Base-by-base conservation (phyloP, 1,140 invertebrate species). In the Phthorimaea operculella region DNA sequence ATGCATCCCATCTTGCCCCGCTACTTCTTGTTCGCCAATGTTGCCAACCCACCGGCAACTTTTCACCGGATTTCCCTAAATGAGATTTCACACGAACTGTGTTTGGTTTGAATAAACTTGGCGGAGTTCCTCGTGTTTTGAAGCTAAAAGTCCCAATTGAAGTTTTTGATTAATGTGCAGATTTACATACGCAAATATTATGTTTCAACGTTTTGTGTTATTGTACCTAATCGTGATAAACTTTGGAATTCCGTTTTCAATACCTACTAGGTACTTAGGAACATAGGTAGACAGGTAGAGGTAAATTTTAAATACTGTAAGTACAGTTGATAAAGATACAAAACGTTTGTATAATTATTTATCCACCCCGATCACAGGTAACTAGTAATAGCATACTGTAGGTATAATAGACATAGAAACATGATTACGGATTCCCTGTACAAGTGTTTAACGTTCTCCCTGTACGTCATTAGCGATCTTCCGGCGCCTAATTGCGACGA, bases 401-500 rank as follows among this genome's bases (percentile, higher is more conserved):
- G n/a, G n/a, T n/a, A n/a, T n/a, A n/a, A 28, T 28, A 28, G 21
- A 28, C 21, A 28, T 28, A 28, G 21, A 28, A 28, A 28, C 21
- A 28, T 28, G 21, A 28, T 28, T 28, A 28, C 21, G 21, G 21
- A 28, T 28, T 28, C 21, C 2, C 2, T 28, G 21, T 28, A 28
- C 21, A 63, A 62, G 62, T 59, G 62, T 60, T 64, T 58, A 58
- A 28, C 21, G 21, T 28, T 28, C 21, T 68, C 67, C 72, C 65
- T 78, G 64, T 70, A 76, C 58, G 61, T 74, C 72, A 79, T 79
- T 76, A 76, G 69, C 48, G 56, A 56, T 58, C 64, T 77, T 82
- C 79, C 79, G 68, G 69, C 57, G 62, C 62, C 68, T 80, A 82
- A 82, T 82, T 82, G 79, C 76, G 66, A 63, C 61, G 64, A 68